These are phyloP conservation scores for Paradoxurus hermaphroditus DNA, from an alignment of 2,113 vertebrate species.

Conservation along the genomic window DNA sequence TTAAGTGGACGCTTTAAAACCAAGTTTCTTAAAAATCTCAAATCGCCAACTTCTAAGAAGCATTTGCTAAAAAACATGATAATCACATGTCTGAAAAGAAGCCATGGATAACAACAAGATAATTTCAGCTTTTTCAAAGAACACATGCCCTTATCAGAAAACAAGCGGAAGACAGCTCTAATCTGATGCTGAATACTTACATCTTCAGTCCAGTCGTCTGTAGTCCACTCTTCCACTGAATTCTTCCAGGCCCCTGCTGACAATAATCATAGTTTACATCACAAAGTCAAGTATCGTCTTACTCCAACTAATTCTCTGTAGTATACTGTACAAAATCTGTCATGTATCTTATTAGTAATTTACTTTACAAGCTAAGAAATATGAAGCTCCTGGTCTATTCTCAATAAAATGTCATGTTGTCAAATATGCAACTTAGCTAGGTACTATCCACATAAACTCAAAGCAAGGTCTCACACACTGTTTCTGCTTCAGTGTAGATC, in stretches of 20 bases:
- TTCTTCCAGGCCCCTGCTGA: slow-evolving; percentile 91
- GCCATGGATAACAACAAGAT: neutral
- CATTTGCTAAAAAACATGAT: neutral
- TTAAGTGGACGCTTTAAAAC: neutral
- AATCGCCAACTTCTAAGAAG: neutral
- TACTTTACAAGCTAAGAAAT: neutral
- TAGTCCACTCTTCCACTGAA: slow-evolving; percentile 93
- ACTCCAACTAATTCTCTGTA: neutral
- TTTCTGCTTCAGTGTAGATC: neutral
- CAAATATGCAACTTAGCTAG: neutral
- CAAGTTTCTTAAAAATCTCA: neutral
- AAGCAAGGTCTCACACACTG: neutral
- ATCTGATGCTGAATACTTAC: slow-evolving; percentile 81
- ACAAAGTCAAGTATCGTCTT: neutral
- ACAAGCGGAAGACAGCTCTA: neutral
- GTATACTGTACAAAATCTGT: neutral
- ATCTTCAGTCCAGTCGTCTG: slow-evolving; percentile 98
- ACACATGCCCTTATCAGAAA: neutral
- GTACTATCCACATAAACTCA: neutral
- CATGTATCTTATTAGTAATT: neutral
- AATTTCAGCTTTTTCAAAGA: neutral
- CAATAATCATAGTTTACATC: slow-evolving; percentile 16
- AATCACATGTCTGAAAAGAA: neutral
- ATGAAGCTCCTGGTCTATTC: neutral
- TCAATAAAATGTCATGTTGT: slow-evolving; percentile 13